phyloP scores from a whole-genome alignment of 2,113 vertebrate species.

The Globicephala melas region DNA sequence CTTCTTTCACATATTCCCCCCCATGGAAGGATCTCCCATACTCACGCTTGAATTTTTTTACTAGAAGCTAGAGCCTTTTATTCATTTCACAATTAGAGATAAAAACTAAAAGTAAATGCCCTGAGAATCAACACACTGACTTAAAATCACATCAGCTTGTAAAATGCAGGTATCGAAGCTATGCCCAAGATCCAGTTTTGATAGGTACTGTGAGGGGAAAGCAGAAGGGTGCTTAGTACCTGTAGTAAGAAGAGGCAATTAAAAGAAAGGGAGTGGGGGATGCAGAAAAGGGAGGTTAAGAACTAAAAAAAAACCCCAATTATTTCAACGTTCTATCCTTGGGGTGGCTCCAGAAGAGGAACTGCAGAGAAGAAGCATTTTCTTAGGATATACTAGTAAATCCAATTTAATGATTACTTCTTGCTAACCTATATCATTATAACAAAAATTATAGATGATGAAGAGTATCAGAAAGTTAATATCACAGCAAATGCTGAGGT shows the following conservation, averaged over 20 bases:
- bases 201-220: background rate
- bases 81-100: background rate
- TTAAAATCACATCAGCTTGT: background rate
- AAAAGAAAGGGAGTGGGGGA: background rate
- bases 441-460: background rate
- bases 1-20: background rate
- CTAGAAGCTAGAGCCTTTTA: background rate
- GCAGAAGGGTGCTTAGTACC: background rate
- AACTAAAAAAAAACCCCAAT: background rate
- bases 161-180: background rate
- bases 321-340: background rate
- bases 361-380: background rate
- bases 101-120: background rate
- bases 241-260: background rate
- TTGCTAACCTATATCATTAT: background rate
- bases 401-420: background rate
- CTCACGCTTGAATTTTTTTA: background rate
- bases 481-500: background rate
- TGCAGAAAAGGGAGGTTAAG: background rate
- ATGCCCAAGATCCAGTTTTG: background rate
- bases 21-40: background rate
- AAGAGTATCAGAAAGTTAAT: background rate
- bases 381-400: background rate
- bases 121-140: background rate
- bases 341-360: background rate